Conservation (phyloP, 2,113 vertebrate species). For the Sigmodon hispidus region DNA sequence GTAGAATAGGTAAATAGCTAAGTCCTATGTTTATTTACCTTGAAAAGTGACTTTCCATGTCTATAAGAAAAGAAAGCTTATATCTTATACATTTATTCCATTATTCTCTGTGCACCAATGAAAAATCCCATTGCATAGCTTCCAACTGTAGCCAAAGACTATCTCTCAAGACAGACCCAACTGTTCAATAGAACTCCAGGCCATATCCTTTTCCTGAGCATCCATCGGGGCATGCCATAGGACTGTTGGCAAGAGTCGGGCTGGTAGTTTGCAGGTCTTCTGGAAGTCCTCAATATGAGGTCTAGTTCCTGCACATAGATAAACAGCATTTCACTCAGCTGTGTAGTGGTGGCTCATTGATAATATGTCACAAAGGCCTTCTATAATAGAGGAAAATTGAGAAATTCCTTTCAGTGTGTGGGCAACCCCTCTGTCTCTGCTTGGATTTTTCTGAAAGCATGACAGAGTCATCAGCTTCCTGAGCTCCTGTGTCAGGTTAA, state of each 20-base stretch:
- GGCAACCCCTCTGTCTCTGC: neutral
- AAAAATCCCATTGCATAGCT: constrained; percentile 38
- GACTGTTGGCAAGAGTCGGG: neutral
- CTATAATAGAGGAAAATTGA: neutral
- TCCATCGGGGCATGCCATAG: neutral
- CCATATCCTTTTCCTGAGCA: neutral
- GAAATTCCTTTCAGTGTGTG: neutral
- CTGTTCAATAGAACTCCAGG: neutral
- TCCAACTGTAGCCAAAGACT: constrained; percentile 58
- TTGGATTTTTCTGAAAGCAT: neutral
- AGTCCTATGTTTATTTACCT: constrained; percentile 10
- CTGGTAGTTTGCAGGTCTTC: neutral
- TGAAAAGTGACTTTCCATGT: constrained; percentile 40
- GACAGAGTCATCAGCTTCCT: neutral
- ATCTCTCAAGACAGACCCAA: neutral
- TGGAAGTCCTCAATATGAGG: neutral
- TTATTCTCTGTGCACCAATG: constrained; percentile 18
- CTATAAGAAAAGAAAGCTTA: neutral
- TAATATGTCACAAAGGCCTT: neutral
- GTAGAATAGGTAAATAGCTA: neutral
- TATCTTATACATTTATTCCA: neutral
- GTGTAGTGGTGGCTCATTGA: neutral
- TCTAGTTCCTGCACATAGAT: neutral
- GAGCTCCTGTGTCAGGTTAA: neutral
- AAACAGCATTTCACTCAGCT: neutral